Base-by-base conservation (phyloP, 2,888 invertebrate species). In the Chalcosyrphus nemorum region DNA sequence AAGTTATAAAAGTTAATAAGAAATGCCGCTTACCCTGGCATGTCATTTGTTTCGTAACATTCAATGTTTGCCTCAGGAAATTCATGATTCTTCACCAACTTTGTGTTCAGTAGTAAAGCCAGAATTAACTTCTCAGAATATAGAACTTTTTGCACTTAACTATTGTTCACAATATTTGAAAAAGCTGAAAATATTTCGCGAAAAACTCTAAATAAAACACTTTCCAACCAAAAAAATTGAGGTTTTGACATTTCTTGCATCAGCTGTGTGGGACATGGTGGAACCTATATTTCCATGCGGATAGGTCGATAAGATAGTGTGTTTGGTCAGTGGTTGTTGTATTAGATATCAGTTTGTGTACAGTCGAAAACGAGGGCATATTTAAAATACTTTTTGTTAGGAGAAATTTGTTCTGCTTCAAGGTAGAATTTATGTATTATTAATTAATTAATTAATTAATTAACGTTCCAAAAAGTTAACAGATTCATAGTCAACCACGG, bases 21-120 rank as follows among this genome's bases (percentile, higher is more conserved):
- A 32, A 7, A 17, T 2, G n/a, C 7, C 41, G 81, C 89, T 88
- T 87, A 90, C 90, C 88, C 75, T 88, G 89, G 38, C 86, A 86
- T 43, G 91, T 88, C 77, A 91, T 78, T 75, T 90, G 90, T 89
- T 90, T 91, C 88, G 91, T 90, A 89, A 91, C 86, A 75, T 86
- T 89, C 13, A 91, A 86, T 41, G 90, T 89, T 89, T 91, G 91
- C 24, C 89, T 89, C 54, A 92, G 74, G 72, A 92, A 91, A 87
- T 92, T 92, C 91, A 91, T 91, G 11, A 19, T 47, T 54, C 7
- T 13, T 41, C 7, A 9, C 4, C 15, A 1, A 32, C 7, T 15
- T n/a, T 21, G 9, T 59, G 1, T 13, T 13, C n/a, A 35, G 2
- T 19, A 35, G n/a, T 5, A 15, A 47, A 35, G 5, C 4, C 15